Evolutionary conservation across 2,888 invertebrate genomes (phyloP).

Genomic region (Gisinianus flammeolus): DNA sequence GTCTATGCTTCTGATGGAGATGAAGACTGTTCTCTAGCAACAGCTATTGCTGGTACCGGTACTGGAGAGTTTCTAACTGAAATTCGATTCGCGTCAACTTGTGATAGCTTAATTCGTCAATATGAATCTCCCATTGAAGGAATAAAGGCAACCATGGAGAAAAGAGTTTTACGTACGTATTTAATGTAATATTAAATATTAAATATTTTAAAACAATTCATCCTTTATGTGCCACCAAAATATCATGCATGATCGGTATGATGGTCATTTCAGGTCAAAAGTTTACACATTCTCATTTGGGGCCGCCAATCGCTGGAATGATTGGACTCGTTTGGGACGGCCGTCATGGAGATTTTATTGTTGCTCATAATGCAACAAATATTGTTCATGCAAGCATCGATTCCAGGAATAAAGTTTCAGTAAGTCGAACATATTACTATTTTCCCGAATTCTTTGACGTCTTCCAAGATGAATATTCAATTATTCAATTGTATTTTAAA

Average conservation of each 20-base stretch:
- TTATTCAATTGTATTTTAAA: too few species aligned
- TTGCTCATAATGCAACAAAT: slow-evolving; percentile 48
- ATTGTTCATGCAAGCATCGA: slow-evolving; percentile 45
- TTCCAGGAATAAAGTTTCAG: slow-evolving; percentile 22
- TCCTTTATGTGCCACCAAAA: neutral
- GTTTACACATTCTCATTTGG: neutral
- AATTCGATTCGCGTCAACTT: slow-evolving; percentile 29
- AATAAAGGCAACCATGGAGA: slow-evolving; percentile 21
- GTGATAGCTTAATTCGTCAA: slow-evolving; percentile 25
- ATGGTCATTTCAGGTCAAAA: neutral
- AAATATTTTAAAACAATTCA: neutral
- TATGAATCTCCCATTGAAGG: slow-evolving; percentile 10
- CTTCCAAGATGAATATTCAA: too few species aligned
- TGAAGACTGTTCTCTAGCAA: neutral
- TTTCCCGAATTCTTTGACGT: too few species aligned
- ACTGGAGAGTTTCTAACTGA: slow-evolving; percentile 38
- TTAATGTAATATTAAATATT: too few species aligned
- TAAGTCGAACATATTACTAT: too few species aligned
- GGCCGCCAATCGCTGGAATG: slow-evolving; percentile 60
- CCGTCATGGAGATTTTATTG: slow-evolving; percentile 64
- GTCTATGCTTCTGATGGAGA: slow-evolving; percentile 18
- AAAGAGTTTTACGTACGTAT: slow-evolving; percentile 10
- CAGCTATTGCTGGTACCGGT: slow-evolving; percentile 34
- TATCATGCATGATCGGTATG: too few species aligned
- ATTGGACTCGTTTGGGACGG: slow-evolving; percentile 64